A percentile compares a stretch with the other conserved stretches of the same genome.
These are phyloP conservation scores for Mercenaria mercenaria DNA, from an alignment of 1,140 invertebrate genomes.

Conservation along the genomic window DNA sequence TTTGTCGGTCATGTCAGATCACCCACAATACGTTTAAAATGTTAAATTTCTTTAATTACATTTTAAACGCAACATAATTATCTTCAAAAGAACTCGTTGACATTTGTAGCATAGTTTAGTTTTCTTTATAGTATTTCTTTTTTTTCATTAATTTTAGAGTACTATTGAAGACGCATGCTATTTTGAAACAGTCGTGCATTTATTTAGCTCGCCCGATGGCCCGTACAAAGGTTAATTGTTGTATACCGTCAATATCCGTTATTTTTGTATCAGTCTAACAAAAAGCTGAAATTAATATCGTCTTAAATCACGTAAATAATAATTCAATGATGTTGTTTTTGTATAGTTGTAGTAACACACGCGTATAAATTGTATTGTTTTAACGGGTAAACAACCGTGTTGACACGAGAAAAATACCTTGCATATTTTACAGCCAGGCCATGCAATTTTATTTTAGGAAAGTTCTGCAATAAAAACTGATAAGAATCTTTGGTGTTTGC, in stretches of 20 bases:
- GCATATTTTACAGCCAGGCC: neutral
- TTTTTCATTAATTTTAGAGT: too few species aligned
- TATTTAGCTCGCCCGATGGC: neutral
- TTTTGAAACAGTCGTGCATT: too few species aligned
- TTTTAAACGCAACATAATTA: neutral
- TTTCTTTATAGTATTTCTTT: too few species aligned
- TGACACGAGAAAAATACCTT: neutral
- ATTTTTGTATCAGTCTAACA: neutral
- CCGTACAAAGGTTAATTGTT: neutral
- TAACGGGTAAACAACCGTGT: neutral
- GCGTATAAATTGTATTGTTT: neutral
- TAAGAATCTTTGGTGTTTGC: too few species aligned
- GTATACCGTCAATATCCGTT: neutral
- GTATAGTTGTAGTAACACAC: neutral
- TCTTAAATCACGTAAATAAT: neutral
- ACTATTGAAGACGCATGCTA: too few species aligned
- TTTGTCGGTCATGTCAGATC: too few species aligned
- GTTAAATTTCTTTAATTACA: neutral
- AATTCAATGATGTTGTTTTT: constrained; percentile 4
- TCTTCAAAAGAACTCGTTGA: neutral
- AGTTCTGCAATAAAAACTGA: too few species aligned
- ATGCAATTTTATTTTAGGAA: neutral
- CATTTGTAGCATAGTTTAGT: neutral
- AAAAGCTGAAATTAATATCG: neutral
- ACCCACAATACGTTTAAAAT: too few species aligned